Evolutionary conservation across 2,113 vertebrate genomes (phyloP).

Genomic region (Anolis sagrei): DNA sequence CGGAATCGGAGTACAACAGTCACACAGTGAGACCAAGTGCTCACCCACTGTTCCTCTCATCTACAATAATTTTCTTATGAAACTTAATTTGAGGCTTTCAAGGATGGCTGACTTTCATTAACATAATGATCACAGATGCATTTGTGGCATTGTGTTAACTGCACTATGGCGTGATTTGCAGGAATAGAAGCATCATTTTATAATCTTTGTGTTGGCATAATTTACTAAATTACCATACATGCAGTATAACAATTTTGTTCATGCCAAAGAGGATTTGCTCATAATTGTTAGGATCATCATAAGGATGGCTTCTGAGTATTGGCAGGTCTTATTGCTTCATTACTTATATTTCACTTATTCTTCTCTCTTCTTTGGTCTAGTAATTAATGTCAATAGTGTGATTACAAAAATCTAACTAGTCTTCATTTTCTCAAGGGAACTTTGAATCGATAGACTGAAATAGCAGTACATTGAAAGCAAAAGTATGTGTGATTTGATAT

Average conservation of each 20-base stretch:
- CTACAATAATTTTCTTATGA: background rate
- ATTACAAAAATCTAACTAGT: background rate
- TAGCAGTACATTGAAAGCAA: background rate
- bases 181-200: background rate
- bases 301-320: accelerated
- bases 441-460: background rate
- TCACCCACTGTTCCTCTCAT: background rate
- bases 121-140: background rate
- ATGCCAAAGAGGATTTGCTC: background rate
- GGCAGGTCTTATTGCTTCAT: background rate
- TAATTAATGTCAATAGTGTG: conserved; percentile 16
- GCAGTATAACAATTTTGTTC: background rate
- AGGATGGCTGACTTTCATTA: background rate
- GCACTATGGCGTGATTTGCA: background rate
- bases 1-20: background rate
- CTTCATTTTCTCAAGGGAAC: background rate
- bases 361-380: conserved; percentile 32
- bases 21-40: background rate
- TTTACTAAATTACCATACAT: background rate
- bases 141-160: background rate
- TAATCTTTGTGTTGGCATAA: conserved; percentile 1
- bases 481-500: background rate
- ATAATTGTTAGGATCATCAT: background rate
- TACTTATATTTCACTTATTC: conserved; percentile 28
- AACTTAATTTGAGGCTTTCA: background rate